Evolutionary conservation across 1,140 invertebrate genomes (phyloP).

Genomic region (Tigriopus japonicus): DNA sequence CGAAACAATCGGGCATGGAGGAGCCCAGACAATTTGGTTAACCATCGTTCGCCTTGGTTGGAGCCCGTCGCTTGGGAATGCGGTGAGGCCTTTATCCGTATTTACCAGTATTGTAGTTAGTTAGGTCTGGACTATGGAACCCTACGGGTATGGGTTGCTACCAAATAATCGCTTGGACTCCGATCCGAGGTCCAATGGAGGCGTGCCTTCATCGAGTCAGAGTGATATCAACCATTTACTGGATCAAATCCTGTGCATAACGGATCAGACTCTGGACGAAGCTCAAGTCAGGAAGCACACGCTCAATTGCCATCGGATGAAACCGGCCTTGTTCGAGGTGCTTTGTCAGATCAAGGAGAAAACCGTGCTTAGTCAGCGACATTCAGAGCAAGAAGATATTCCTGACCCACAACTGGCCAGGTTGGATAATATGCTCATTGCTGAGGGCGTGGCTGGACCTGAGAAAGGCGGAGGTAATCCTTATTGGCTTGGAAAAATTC

Average conservation of each 20-base stretch:
- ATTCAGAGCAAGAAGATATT: conserved; percentile 56
- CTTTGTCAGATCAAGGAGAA: conserved; percentile 97
- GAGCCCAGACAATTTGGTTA: too few species aligned
- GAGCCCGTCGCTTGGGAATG: too few species aligned
- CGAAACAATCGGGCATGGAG: too few species aligned
- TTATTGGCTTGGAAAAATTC: too few species aligned
- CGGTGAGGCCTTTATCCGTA: too few species aligned
- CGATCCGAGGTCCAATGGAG: too few species aligned
- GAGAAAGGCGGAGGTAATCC: conserved; percentile 74
- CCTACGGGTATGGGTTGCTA: too few species aligned
- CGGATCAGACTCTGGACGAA: background rate
- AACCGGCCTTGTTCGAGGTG: conserved; percentile 82
- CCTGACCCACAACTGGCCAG: conserved; percentile 97
- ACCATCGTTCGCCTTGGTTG: too few species aligned
- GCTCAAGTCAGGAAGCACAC: conserved; percentile 53
- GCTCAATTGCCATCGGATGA: conserved; percentile 87
- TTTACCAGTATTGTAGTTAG: too few species aligned
- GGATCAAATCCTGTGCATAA: background rate
- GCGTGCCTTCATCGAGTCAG: too few species aligned
- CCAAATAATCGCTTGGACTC: too few species aligned
- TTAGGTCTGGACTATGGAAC: too few species aligned
- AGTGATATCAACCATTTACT: background rate
- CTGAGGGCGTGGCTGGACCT: conserved; percentile 93
- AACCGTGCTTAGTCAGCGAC: conserved; percentile 78
- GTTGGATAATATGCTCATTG: conserved; percentile 98